Base-by-base conservation (phyloP, 1,140 invertebrate species). In the Myzus persicae region DNA sequence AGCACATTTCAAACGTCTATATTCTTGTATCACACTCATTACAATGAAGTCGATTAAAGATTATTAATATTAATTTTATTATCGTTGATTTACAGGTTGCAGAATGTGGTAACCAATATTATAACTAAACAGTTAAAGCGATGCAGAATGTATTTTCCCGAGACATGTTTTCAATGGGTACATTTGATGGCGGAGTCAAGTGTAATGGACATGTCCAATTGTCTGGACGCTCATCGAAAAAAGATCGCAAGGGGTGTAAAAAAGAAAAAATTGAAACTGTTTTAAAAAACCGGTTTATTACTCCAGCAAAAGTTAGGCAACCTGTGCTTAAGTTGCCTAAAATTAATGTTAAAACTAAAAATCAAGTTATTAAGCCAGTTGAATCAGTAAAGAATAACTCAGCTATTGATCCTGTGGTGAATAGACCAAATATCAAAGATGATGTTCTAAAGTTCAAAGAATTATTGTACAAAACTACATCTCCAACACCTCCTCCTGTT, bases 121-220 rank as follows among this genome's bases (percentile, higher is more conserved):
- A 93, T 59, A 84, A 22, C 40, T 54, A 85, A 85, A 93, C n/a
- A 0, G 26, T 48, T 54, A 92, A 94, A 94, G 94, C 93, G 67
- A 94, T 94, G 94, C 94, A 94, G 94, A 94, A 94, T 94, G 94
- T 94, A 93, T 94, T 94, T 94, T 89, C 81, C 94, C 94, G 94
- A 93, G 94, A 94, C 94, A 94, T 94, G 94, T 94, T 94, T 90
- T 93, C 90, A 46, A 84, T 93, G 82, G 90, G 93, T 44, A 44
- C 90, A 93, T 94, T 48, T 94, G 95, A 48, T 5, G 91, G 91
- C 94, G 96, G 96, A 94, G 96, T 95, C 94, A 96, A 96, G 94
- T 96, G 96, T 94, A 96, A 96, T 94, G 96, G 96, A 95, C 96
- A 96, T 94, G 95, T 96, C 89, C 94, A 94, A 89, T 94, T 94